Base-by-base conservation (phyloP, 2,113 vertebrate genomes). In the Microtus richardsoni region DNA sequence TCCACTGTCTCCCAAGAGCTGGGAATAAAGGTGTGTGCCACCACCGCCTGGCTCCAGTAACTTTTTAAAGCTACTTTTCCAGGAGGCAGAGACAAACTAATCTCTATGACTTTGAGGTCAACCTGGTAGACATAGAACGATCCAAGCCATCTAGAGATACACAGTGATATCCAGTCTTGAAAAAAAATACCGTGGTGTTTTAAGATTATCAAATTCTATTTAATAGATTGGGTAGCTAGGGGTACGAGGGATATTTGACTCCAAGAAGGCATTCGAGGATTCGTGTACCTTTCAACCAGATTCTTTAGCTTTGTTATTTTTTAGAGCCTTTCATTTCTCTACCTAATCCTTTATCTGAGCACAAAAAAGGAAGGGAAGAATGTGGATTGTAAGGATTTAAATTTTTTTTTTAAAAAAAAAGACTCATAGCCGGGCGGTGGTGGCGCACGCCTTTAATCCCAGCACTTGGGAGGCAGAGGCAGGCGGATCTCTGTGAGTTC, bases 181-280 rank as follows among this genome's bases (percentile, higher is more conserved):
- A 66, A 68, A 73, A 73, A 74, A 80, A 86, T 47, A 66, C 26
- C 39, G 52, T 17, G 88, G 13, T 83, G 41, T 49, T 39, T 88
- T 94, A 83, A 91, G 60, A 88, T 68, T 73, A 62, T 30, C 75
- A 19, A 86, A 17, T 74, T 74, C 75, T 88, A 68, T 52, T 94
- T 91, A 82, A 68, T 62, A 49, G 44, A 28, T 44, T 49, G 36
- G 41, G 68, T 52, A 33, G 33, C n/a, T 58, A 91, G 9, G 13
- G 30, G 16, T 60, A 36, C 77, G 44, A 36, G 49, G 3, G 4
- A 47, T 58, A 47, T 52, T 91, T 13, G 39, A 33, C 47, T 80
- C 83, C 33, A 11, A 49, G 54, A 88, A 58, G 33, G 88, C 74
- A 68, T 88, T 93, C 16, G 22, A 19, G 39, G 70, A 39, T 39